Base-by-base conservation (phyloP, 1,140 invertebrate species). In the Catajapyx aquilonaris region DNA sequence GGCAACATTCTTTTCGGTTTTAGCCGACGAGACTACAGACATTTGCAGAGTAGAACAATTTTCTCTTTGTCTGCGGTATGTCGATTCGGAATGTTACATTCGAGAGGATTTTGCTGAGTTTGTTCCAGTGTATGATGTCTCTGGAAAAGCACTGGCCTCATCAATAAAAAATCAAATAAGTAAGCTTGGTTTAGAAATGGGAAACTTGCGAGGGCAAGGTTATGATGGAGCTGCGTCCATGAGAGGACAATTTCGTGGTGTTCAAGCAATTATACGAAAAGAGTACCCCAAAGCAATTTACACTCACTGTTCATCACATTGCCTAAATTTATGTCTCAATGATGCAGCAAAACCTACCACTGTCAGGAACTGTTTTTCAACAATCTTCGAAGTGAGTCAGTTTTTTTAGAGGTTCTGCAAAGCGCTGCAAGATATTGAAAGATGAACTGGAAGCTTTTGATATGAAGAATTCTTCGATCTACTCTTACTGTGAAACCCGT, bases 401-500 rank as follows among this genome's bases (percentile, higher is more conserved):
- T 31, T 13, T 31, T 31, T 31, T 7, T 31, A 31, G n/a, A n/a
- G n/a, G n/a, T n/a, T n/a, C n/a, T n/a, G n/a, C n/a, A n/a, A n/a
- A n/a, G n/a, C n/a, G n/a, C n/a, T n/a, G n/a, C n/a, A n/a, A n/a
- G n/a, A n/a, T n/a, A n/a, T n/a, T n/a, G n/a, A n/a, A n/a, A n/a
- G n/a, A n/a, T n/a, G n/a, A n/a, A n/a, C n/a, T n/a, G n/a, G n/a
- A n/a, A n/a, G n/a, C n/a, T n/a, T n/a, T n/a, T n/a, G n/a, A n/a
- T n/a, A n/a, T n/a, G n/a, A n/a, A n/a, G n/a, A n/a, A n/a, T n/a
- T n/a, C n/a, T n/a, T n/a, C n/a, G n/a, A n/a, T n/a, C n/a, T n/a
- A n/a, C n/a, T n/a, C n/a, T n/a, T n/a, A n/a, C n/a, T 43, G 41
- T 37, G 41, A 42, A 21, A 41, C 32, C 15, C 41, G 41, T 16